phyloP scores from a whole-genome alignment of 2,113 vertebrate genomes.

The Aegotheles bennettii region DNA sequence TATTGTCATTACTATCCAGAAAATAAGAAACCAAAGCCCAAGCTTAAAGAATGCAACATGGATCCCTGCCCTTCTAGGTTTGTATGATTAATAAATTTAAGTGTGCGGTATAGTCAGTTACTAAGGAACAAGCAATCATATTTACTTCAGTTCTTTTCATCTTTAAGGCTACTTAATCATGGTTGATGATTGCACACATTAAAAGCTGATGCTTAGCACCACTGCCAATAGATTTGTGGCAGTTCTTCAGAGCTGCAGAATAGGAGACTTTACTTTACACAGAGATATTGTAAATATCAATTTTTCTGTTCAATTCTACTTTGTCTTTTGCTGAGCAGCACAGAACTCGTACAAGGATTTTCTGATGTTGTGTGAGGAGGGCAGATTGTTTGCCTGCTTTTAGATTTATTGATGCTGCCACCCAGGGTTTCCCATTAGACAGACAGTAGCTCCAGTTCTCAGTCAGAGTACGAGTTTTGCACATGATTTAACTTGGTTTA shows the following conservation, averaged over 20 bases:
- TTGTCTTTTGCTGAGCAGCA: background rate
- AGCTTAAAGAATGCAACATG: slow-evolving; percentile 92
- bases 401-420: background rate
- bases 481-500: background rate
- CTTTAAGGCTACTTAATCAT: background rate
- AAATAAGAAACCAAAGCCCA: slow-evolving; percentile 91
- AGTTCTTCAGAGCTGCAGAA: background rate
- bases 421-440: background rate
- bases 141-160: background rate
- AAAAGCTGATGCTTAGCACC: background rate
- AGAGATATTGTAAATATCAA: background rate
- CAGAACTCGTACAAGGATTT: background rate
- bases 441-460: background rate
- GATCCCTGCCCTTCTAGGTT: slow-evolving; percentile 91
- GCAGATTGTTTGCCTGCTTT: background rate
- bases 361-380: background rate
- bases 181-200: background rate
- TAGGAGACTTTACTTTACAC: background rate
- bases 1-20: slow-evolving; percentile 88
- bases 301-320: background rate
- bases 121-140: background rate
- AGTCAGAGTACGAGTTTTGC: background rate
- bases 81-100: background rate
- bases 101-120: background rate
- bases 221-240: background rate